Conservation (phyloP, 2,888 invertebrate species). For the Scelioninae gen. 2 region DNA sequence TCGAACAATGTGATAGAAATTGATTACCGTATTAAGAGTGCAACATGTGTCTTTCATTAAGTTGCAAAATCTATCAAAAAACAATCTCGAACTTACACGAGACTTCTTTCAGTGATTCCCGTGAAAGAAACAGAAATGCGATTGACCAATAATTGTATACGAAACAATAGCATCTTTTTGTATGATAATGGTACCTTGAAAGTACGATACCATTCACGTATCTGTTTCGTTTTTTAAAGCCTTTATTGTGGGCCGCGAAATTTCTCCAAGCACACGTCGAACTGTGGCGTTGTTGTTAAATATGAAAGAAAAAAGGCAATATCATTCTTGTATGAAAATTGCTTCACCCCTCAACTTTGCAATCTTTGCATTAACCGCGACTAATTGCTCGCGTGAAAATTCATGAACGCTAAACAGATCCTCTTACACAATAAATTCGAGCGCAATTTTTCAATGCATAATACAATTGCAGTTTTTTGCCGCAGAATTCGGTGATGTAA, state of each 20-base stretch:
- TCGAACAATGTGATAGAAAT: no score
- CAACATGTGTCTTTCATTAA: no score
- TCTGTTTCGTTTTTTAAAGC: constrained; percentile 4
- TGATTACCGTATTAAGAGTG: no score
- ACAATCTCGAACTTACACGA: not conserved
- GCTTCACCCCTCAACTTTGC: constrained; percentile 11
- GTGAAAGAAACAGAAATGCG: not conserved
- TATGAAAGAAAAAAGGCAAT: not conserved
- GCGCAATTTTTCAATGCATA: constrained; percentile 14
- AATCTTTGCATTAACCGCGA: constrained; percentile 39
- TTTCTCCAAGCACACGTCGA: not conserved
- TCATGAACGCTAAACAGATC: constrained; percentile 26
- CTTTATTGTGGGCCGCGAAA: constrained; percentile 10
- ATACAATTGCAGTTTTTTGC: constrained; percentile 16
- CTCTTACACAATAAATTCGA: constrained; percentile 37
- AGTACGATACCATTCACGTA: constrained; percentile 3
- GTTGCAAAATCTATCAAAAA: no score
- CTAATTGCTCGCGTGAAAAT: constrained; percentile 50
- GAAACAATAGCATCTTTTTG: constrained; percentile 11
- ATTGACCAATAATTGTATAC: constrained; percentile 10
- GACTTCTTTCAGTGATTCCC: not conserved
- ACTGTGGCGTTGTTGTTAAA: no score
- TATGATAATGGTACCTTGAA: not conserved
- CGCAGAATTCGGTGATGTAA: constrained; percentile 5
- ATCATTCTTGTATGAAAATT: constrained; percentile 4